Evolutionary conservation across 2,888 invertebrate species (phyloP).

Genomic region (Epiblema foenella): DNA sequence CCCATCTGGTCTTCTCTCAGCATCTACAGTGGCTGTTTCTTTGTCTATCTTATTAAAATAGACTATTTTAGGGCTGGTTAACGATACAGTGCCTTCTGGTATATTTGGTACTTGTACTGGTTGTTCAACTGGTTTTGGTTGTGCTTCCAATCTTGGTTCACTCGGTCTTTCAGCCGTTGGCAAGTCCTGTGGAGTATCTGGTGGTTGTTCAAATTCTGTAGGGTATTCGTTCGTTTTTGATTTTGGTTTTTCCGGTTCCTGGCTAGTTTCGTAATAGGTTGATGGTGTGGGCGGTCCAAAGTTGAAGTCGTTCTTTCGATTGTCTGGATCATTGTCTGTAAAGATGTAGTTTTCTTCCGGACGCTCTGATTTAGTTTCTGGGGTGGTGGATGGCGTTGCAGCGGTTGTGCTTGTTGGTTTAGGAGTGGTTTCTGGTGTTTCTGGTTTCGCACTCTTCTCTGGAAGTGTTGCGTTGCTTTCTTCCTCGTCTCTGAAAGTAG

Average conservation of each 20-base stretch:
- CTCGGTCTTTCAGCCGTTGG: slow-evolving; percentile 26
- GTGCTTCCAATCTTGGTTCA: slow-evolving; percentile 43
- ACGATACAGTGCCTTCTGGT: slow-evolving; percentile 43
- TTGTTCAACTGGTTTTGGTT: slow-evolving; percentile 44
- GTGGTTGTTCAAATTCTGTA: slow-evolving; percentile 34
- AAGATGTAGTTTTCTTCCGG: slow-evolving; percentile 39
- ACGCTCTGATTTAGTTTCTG: slow-evolving; percentile 30
- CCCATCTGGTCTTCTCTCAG: slow-evolving; percentile 60
- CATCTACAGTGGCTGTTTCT: slow-evolving; percentile 59
- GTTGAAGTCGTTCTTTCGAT: background rate
- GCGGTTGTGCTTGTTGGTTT: slow-evolving; percentile 42
- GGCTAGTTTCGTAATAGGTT: slow-evolving; percentile 38
- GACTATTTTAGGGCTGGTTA: slow-evolving; percentile 54
- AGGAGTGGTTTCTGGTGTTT: slow-evolving; percentile 29
- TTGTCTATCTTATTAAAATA: slow-evolving; percentile 54
- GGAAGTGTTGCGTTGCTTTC: slow-evolving; percentile 46
- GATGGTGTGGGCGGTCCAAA: slow-evolving; percentile 22
- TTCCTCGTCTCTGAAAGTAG: slow-evolving; percentile 65
- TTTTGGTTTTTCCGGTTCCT: slow-evolving; percentile 36
- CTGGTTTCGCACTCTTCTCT: slow-evolving; percentile 41
- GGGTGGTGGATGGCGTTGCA: slow-evolving; percentile 33
- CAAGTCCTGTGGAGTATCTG: slow-evolving; percentile 6
- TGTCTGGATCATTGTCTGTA: slow-evolving; percentile 21
- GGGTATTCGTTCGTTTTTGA: slow-evolving; percentile 46
- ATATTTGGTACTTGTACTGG: slow-evolving; percentile 37